Percentiles rank a stretch among this genome's conserved stretches.
Evolutionary conservation across 2,888 invertebrate genomes (phyloP).

Genomic region (Caenorhabditis becei): DNA sequence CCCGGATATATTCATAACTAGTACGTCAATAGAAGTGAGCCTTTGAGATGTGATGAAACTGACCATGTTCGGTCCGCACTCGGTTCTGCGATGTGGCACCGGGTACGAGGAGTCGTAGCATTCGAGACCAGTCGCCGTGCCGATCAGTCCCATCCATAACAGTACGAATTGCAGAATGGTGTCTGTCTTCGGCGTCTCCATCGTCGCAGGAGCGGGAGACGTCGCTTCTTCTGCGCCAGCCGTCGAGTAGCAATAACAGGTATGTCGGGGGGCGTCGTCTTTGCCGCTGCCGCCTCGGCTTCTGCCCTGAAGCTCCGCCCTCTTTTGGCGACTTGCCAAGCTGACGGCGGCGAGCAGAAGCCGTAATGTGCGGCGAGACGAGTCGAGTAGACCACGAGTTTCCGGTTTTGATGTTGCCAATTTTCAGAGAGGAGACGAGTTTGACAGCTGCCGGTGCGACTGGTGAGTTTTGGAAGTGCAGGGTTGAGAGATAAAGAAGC

Average conservation of each 20-base stretch:
- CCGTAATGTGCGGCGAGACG: slow-evolving; percentile 45
- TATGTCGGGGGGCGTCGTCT: slow-evolving; percentile 23
- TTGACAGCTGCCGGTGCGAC: slow-evolving; percentile 53
- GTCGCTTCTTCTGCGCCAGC: slow-evolving; percentile 52
- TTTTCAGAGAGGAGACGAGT: slow-evolving; percentile 64
- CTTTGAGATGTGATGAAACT: slow-evolving; percentile 20
- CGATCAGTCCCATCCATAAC: slow-evolving; percentile 24
- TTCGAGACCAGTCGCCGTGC: slow-evolving; percentile 34
- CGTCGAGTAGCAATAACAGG: slow-evolving; percentile 63
- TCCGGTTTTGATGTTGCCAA: slow-evolving; percentile 56
- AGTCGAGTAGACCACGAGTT: slow-evolving; percentile 44
- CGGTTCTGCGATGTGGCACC: slow-evolving; percentile 54
- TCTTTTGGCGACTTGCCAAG: slow-evolving; percentile 50
- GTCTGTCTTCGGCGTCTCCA: slow-evolving; percentile 61
- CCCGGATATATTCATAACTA: too few relatives aligned
- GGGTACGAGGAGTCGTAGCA: slow-evolving; percentile 72
- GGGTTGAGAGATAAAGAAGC: not conserved
- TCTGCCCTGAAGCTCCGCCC: slow-evolving; percentile 37
- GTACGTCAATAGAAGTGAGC: not conserved
- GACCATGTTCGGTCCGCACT: slow-evolving; percentile 66
- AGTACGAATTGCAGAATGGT: slow-evolving; percentile 64
- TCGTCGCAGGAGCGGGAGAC: slow-evolving; percentile 43
- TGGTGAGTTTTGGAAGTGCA: slow-evolving; percentile 41
- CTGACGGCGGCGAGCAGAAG: slow-evolving; percentile 42
- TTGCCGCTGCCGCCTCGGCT: slow-evolving; percentile 24